Conservation (phyloP, 2,113 vertebrate species). For the Casuarius casuarius region DNA sequence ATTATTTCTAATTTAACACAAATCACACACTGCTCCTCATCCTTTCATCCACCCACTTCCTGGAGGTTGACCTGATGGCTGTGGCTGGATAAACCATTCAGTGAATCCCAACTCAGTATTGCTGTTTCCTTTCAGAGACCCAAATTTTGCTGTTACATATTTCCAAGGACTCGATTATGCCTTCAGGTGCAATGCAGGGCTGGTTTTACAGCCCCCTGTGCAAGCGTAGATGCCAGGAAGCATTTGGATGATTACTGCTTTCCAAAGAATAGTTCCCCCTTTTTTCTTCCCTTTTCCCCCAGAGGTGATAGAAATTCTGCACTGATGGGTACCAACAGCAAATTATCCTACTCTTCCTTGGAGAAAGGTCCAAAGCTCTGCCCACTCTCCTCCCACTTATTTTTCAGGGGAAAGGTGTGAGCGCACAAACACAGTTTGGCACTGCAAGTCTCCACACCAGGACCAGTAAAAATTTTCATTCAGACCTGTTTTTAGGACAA, state of each 20-base stretch:
- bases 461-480: not conserved
- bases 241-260: not conserved
- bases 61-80: not conserved
- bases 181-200: not conserved
- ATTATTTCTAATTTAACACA: slow-evolving; percentile 62
- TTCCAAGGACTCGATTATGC: not conserved
- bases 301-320: not conserved
- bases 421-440: not conserved
- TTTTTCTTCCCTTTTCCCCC: not conserved
- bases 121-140: not conserved
- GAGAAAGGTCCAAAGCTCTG: not conserved
- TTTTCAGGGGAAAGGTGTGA: not conserved
- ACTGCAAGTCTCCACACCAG: not conserved
- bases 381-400: not conserved
- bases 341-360: not conserved
- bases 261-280: not conserved
- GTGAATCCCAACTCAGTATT: not conserved
- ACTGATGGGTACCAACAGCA: not conserved
- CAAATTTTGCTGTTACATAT: not conserved
- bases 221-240: not conserved
- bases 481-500: not conserved
- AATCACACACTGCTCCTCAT: not conserved
- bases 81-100: not conserved
- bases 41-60: not conserved
- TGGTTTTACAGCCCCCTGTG: not conserved